These are phyloP conservation scores for Premnoplex brunnescens DNA, from an alignment of 2,797 vertebrate species.

Conservation along the genomic window DNA sequence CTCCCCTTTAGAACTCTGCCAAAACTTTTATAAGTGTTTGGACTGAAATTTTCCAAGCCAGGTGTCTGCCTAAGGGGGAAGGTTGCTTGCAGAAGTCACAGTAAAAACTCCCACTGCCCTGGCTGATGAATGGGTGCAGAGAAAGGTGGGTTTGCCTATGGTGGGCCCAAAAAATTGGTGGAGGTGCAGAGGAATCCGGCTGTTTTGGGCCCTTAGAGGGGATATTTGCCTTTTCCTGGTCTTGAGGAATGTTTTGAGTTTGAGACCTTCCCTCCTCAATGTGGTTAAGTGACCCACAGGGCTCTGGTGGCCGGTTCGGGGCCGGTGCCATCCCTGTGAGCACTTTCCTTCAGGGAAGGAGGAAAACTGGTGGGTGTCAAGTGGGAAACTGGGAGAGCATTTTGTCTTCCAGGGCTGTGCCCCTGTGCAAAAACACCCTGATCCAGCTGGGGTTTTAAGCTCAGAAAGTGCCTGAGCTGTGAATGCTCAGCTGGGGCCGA, in stretches of 20 bases:
- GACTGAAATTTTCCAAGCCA: neutral
- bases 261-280: neutral
- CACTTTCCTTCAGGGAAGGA: neutral
- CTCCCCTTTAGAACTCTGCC: neutral
- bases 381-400: neutral
- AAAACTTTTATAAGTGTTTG: neutral
- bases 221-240: neutral
- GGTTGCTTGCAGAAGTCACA: neutral
- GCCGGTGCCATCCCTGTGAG: accelerated
- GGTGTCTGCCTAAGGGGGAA: neutral
- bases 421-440: neutral
- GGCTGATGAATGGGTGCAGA: neutral
- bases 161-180: neutral
- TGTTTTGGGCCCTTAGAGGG: neutral
- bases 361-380: accelerated
- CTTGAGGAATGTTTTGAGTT: neutral
- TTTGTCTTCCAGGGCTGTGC: neutral
- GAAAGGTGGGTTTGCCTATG: accelerated
- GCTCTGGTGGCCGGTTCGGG: accelerated
- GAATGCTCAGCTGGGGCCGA: neutral
- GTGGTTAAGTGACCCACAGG: accelerated
- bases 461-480: neutral
- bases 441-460: neutral
- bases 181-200: accelerated
- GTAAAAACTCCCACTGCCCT: neutral